Evolutionary conservation across 64 coral and sea anemone genomes (phyloP), one percentile per base, ranked within the genome.

Genomic region (Pocillopora verrucosa): DNA sequence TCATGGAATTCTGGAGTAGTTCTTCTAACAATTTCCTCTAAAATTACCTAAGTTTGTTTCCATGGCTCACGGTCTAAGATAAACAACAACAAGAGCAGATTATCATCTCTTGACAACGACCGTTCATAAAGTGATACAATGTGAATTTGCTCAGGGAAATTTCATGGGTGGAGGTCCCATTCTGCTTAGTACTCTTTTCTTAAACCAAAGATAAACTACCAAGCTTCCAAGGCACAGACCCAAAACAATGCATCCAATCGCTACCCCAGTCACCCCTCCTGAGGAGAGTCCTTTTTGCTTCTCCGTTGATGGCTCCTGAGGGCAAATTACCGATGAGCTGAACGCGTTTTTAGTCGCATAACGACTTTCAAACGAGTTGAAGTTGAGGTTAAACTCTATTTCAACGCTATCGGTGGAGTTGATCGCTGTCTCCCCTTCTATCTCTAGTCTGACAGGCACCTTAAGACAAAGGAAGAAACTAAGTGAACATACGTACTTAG

Each of bases 361-460:
- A 58, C 82, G 82, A 14, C 82, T 72, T n/a, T 85, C 82, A 20
- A 85, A 85, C 16, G 20, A 85, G 82, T 85, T 72, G 82, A 85
- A 85, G 65, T 72, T 85, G 19, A 85, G 11, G 82, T 26, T 56
- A 2, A 57, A 37, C 45, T 85, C 41, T 19, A 56, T 25, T 72
- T 72, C 63, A 85, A 72, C 64, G 9, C 72, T 37, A 4, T 10
- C 64, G 11, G 82, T 85, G 37, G 64, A 20, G 65, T 85, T 85
- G 12, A 85, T 72, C 0, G 82, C 72, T 56, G 72, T 58, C 19
- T 85, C 72, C 2, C 82, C 82, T 70, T 58, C 37, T 24, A 85
- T 72, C 35, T 68, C 41, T 13, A 85, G 65, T 58, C n/a, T 85
- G 1, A 85, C 82, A 13, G 82, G 82, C 15, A 85, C 82, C 82